These are phyloP conservation scores for Pterocles burchelli DNA, from an alignment of 2,113 vertebrate species.

Conservation along the genomic window DNA sequence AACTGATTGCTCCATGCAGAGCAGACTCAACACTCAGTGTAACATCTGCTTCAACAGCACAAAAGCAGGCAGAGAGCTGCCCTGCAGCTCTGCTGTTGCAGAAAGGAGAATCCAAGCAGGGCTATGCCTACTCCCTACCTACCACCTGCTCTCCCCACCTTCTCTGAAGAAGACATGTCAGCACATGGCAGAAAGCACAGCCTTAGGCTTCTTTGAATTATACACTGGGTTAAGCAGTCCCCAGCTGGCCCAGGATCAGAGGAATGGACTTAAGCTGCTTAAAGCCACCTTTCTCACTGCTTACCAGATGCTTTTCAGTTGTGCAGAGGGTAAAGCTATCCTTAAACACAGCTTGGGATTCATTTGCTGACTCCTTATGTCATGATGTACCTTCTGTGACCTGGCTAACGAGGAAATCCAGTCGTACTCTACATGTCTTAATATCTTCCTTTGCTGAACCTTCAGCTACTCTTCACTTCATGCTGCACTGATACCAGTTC, in stretches of 20 bases:
- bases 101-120: not conserved
- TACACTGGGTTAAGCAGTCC: not conserved
- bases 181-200: conserved; percentile 14
- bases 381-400: not conserved
- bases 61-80: conserved; percentile 14
- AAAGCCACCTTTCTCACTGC: conserved; percentile 10
- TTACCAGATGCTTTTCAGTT: not conserved
- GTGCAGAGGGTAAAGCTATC: not conserved
- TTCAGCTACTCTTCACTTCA: not conserved
- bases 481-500: not conserved
- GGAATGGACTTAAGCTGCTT: not conserved
- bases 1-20: not conserved
- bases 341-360: not conserved
- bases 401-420: not conserved
- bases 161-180: conserved; percentile 1
- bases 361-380: not conserved
- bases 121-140: not conserved
- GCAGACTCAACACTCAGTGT: not conserved
- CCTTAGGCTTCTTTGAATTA: conserved; percentile 2
- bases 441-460: not conserved
- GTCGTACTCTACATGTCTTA: not conserved
- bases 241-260: conserved; percentile 12
- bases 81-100: not conserved
- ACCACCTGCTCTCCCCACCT: conserved; percentile 8
- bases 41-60: conserved; percentile 34